Percentiles rank a stretch among this genome's conserved stretches.
Evolutionary conservation across 1,140 invertebrate genomes (phyloP).

Genomic region (Hyles euphorbiae): DNA sequence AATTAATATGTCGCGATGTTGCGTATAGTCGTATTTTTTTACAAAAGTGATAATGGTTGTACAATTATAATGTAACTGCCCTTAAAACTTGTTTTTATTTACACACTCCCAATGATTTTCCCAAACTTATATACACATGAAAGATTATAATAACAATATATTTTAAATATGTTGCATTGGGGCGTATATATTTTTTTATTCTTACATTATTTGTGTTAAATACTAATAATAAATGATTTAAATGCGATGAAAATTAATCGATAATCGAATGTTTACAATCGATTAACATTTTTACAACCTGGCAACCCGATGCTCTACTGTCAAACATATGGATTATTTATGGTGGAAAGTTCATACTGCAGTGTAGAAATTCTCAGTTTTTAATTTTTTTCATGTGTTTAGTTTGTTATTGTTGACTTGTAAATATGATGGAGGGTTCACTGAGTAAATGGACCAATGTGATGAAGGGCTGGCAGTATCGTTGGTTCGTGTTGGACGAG

Average conservation of each 20-base stretch:
- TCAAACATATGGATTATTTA: conserved; percentile 68
- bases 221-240: too few relatives aligned
- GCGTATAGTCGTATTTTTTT: conserved; percentile 57
- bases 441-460: conserved; percentile 99
- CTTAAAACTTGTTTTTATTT: conserved; percentile 31
- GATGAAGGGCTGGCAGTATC: conserved; percentile 99
- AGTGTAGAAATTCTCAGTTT: conserved; percentile 55
- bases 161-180: too few relatives aligned
- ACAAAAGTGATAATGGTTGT: conserved; percentile 69
- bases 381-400: conserved; percentile 52
- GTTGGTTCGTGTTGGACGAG: conserved; percentile 99
- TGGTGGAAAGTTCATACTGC: conserved; percentile 45
- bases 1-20: conserved; percentile 65
- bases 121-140: not conserved
- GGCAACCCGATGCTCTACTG: conserved; percentile 32
- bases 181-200: too few relatives aligned
- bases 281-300: conserved; percentile 20
- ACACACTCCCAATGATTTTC: conserved; percentile 8
- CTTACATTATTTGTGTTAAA: too few relatives aligned
- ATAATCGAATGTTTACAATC: conserved; percentile 1
- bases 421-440: conserved; percentile 93
- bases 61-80: conserved; percentile 58
- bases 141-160: too few relatives aligned
- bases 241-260: too few relatives aligned
- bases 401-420: conserved; percentile 49